These are phyloP conservation scores for Limnephilus auricula DNA, from an alignment of 2,888 invertebrate genomes.

Conservation along the genomic window DNA sequence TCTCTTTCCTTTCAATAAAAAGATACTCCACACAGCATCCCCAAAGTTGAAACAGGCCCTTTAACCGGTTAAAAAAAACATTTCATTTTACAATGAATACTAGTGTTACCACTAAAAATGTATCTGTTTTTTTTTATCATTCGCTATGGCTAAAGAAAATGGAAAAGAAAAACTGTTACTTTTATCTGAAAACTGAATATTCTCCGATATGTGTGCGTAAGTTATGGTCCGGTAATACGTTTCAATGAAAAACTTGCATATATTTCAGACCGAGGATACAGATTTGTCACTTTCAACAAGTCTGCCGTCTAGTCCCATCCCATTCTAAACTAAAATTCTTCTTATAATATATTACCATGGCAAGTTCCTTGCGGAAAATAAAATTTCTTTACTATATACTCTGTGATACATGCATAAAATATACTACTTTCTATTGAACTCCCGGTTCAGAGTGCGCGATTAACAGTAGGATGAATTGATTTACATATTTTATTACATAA, in stretches of 20 bases:
- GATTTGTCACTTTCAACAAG: constrained; percentile 38
- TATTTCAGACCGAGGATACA: background rate
- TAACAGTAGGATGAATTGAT: too few relatives aligned
- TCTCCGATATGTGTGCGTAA: background rate
- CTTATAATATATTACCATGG: background rate
- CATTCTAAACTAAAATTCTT: background rate
- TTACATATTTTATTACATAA: too few relatives aligned
- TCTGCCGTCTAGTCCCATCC: background rate
- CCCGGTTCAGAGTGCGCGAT: too few relatives aligned
- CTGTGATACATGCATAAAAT: too few relatives aligned
- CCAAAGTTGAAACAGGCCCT: too few relatives aligned
- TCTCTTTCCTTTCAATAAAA: too few relatives aligned
- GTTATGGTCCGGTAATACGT: background rate
- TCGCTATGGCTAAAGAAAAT: background rate
- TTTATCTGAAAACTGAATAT: background rate
- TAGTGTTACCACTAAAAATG: background rate
- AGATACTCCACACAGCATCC: too few relatives aligned
- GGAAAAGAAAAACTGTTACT: background rate
- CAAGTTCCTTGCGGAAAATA: background rate
- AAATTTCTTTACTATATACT: background rate
- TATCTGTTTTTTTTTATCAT: background rate
- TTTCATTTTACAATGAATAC: too few relatives aligned
- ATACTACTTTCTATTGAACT: background rate
- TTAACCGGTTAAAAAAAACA: too few relatives aligned
- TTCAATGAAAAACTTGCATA: background rate